Evolutionary conservation across 64 coral and sea anemone species (phyloP), one percentile per base, ranked within the genome.

Genomic region (Astreopora myriophthalma): DNA sequence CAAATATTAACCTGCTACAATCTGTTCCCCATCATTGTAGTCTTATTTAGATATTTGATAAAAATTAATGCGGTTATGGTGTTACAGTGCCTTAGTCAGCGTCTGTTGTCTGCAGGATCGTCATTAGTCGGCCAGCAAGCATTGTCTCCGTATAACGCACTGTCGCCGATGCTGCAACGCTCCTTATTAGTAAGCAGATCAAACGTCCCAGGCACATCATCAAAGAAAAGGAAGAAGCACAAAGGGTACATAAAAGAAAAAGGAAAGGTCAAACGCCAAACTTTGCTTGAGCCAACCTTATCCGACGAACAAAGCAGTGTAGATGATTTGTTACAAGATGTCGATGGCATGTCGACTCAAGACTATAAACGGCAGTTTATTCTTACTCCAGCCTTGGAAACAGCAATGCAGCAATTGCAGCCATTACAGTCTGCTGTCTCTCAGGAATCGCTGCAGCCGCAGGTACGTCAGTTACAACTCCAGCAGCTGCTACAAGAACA

Each of bases 341-440:
- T 35, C 58, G 63, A 87, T 1, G 48, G 49, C 58, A 36, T 74
- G 31, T 34, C 64, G n/a, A n/a, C n/a, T 22, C 86, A 95, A 34
- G 66, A 89, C 10, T 82, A 79, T 20, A 97, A 97, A 44, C 60
- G 95, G 32, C 71, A 97, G 32, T 74, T 91, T 73, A 90, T 97
- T 6, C 39, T 97, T 7, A 88, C 86, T 23, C 92, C 92, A 27
- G 35, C 74, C 26, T 34, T 94, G 29, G 14, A 82, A 8, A n/a
- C 92, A n/a, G 10, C 51, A 55, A 9, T 80, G 29, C 80, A 83
- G 63, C 71, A 87, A 10, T 76, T 85, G 17, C 93, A 48, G 55
- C 55, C 70, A 2, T 36, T 86, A 12, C 44, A 51, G 20, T 34
- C 93, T 55, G 7, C 28, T 13, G 68, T 52, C 20, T 52, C 61